Base-by-base conservation (phyloP, 2,888 invertebrate species). In the Pogonocherus hispidulus region DNA sequence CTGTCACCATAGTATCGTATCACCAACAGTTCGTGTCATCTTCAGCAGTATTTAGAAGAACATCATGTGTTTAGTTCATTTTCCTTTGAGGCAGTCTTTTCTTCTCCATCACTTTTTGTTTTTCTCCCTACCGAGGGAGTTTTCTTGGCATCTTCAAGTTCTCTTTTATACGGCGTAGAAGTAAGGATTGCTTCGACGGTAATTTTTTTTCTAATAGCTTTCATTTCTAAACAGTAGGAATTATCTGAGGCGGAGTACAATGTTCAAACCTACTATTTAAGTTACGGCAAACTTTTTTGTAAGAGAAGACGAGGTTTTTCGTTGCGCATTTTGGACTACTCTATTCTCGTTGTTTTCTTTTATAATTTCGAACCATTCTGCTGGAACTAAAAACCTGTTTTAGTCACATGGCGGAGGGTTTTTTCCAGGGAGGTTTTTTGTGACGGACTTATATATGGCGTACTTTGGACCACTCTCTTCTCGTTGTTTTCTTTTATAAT, bases 151-250 rank as follows among this genome's bases (percentile, higher is more conserved):
- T 51, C 22, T 51, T 51, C 52, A 23, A 51, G 52, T 5, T 51
- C 27, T 22, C 52, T 22, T 51, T 51, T 22, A 22, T 23, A 51
- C 22, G 52, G 22, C 52, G 65, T 59, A 44, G 44, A 44, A 46
- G 64, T 59, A 68, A 57, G 68, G 57, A 68, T 68, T 59, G 59
- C 52, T 11, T 51, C 52, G 52, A 14, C 52, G 52, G 52, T 16
- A 4, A 23, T 27, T 51, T 3, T 19, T 51, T 23, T 20, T 51
- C 19, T 0, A n/a, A n/a, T 22, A 44, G 44, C 14, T 44, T 44
- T 44, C 18, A 44, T 18, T 14, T 14, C 44, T 44, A 18, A n/a
- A n/a, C 44, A 44, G 14, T 44, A 18, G 8, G 44, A 18, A 44
- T 44, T 44, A 44, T 18, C 44, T 44, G 18, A 44, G 16, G 0